A percentile compares a stretch with the other conserved stretches of the same genome.
Evolutionary conservation across 2,888 invertebrate genomes (phyloP).

Genomic region (Podabrus alpinus): DNA sequence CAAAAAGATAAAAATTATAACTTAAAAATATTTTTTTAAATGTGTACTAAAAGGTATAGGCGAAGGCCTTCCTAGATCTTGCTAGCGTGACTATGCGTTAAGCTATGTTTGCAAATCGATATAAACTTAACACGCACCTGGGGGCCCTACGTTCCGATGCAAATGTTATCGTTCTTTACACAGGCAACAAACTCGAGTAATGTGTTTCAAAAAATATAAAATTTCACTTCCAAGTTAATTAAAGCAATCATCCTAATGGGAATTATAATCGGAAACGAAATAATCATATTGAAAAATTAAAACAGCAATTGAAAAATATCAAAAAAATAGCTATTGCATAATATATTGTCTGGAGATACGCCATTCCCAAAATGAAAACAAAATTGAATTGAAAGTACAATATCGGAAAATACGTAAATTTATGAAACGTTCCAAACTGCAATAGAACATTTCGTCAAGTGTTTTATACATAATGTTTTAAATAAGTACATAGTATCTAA

Average conservation of each 20-base stretch:
- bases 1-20: not conserved
- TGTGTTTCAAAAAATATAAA: not conserved
- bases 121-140: constrained; percentile 51
- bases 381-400: not conserved
- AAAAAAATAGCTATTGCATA: not conserved
- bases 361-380: not conserved
- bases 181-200: not conserved
- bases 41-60: constrained; percentile 18
- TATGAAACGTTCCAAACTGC: not conserved
- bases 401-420: not conserved
- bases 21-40: constrained; percentile 3
- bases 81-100: constrained; percentile 42
- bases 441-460: not conserved
- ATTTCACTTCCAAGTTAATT: not conserved
- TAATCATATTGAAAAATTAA: not conserved
- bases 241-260: not conserved
- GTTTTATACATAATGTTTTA: not conserved
- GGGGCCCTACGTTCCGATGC: constrained; percentile 48
- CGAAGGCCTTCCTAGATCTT: constrained; percentile 22
- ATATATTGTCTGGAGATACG: not conserved
- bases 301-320: not conserved
- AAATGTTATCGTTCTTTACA: constrained; percentile 41
- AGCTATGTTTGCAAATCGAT: constrained; percentile 46
- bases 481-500: not conserved
- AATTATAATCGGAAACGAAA: not conserved